A percentile compares a stretch with the other conserved stretches of the same genome.
Evolutionary conservation across 2,113 vertebrate genomes (phyloP).

Genomic region (Malurus alboscapulatus): DNA sequence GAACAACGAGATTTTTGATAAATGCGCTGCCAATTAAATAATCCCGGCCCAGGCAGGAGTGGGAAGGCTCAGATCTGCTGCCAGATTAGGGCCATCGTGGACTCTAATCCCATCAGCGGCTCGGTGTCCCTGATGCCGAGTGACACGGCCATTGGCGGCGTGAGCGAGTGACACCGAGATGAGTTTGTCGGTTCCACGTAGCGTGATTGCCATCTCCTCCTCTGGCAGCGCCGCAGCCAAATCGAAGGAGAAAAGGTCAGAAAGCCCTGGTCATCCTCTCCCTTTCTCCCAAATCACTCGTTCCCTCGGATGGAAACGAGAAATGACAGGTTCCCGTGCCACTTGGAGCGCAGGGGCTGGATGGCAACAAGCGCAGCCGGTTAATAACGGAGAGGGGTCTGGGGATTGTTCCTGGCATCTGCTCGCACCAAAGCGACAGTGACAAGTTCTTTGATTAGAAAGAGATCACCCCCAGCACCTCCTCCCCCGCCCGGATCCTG

Average conservation of each 20-base stretch:
- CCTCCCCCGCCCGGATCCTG: neutral
- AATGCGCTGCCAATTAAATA: rapidly evolving
- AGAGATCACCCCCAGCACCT: neutral
- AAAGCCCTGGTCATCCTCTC: conserved; percentile 77
- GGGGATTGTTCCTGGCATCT: conserved; percentile 18
- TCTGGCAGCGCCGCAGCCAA: conserved; percentile 68
- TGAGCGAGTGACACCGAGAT: conserved; percentile 69
- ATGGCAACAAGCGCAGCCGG: neutral
- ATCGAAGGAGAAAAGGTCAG: conserved; percentile 89
- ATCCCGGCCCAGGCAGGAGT: rapidly evolving
- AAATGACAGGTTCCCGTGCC: conserved; percentile 70
- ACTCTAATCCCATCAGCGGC: neutral
- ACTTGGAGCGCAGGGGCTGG: conserved; percentile 49
- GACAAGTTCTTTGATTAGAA: conserved; percentile 47
- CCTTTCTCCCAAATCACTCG: conserved; percentile 75
- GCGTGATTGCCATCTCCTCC: conserved; percentile 77
- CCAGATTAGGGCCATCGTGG: neutral
- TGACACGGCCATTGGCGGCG: conserved; percentile 74
- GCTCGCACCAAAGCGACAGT: conserved; percentile 20
- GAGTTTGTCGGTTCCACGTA: conserved; percentile 79
- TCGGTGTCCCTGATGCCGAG: conserved; percentile 59
- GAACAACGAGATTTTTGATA: rapidly evolving
- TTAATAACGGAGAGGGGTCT: neutral
- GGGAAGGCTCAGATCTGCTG: neutral
- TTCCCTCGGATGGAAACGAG: conserved; percentile 76